Base-by-base conservation (phyloP, 1,140 invertebrate species). In the Micrasema longulum region DNA sequence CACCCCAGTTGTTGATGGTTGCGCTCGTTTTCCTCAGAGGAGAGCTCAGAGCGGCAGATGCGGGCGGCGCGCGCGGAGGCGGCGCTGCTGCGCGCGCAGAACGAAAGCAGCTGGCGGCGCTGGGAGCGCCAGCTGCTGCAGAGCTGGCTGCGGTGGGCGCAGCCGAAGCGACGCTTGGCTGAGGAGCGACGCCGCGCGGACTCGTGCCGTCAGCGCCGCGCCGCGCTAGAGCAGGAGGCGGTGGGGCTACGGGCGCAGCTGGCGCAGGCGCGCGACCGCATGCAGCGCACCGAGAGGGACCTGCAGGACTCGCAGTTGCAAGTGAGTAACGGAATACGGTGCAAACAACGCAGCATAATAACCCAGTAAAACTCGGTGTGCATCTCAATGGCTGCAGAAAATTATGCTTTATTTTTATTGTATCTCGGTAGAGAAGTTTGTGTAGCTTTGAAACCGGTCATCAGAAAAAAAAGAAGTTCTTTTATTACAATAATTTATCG, bases 21-120 rank as follows among this genome's bases (percentile, higher is more conserved):
- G 5, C 36, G 12, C 12, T 38, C 36, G 12, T 38, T 38, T 38
- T 38, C 36, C 36, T 38, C 83, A 14, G 78, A 85, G 53, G 83
- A 87, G 14, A 86, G 88, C 26, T 31, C 88, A 66, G 94, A 96
- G 78, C 90, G 92, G 75, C 89, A 89, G 78, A 14, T 60, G 11
- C 55, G 55, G 1, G 31, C 31, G 14, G 86, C 89, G 35, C 91
- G 91, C 79, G 88, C 88, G 67, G 93, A 96, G 78, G 84, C 95
- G 77, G 85, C 89, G 70, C 89, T 92, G 76, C 85, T 95, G 48
- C 91, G 94, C 75, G 90, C 93, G 78, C 92, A 95, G 79, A 92
- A 95, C 80, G 93, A n/a, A n/a, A 94, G 79, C 89, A 90, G 79
- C 83, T 95, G 75, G 89, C 89, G 78, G 93, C 92, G 91, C 92